These are phyloP conservation scores for Aegithalos caudatus DNA, from an alignment of 2,113 vertebrate species.

Conservation along the genomic window DNA sequence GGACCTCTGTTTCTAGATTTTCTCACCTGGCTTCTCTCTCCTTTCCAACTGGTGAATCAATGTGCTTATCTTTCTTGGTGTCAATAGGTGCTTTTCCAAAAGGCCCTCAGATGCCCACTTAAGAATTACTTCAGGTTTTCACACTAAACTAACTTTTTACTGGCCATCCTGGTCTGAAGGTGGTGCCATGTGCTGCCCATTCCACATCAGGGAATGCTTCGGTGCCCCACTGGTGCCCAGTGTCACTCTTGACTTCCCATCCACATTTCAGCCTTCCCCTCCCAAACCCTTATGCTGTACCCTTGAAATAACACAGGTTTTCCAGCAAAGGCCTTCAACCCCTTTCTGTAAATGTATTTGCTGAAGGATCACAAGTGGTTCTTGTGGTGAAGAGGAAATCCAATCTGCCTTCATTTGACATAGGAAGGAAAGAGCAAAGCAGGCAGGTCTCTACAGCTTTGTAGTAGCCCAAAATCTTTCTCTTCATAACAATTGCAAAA, in stretches of 20 bases:
- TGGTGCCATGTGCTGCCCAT: background rate
- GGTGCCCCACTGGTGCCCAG: rapidly evolving
- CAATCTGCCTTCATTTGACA: background rate
- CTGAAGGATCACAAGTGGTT: background rate
- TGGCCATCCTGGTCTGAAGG: background rate
- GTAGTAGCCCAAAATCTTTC: background rate
- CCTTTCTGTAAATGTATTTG: background rate
- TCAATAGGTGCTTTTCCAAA: background rate
- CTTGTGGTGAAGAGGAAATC: background rate
- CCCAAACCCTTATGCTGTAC: background rate
- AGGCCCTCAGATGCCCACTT: background rate
- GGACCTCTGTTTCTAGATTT: background rate
- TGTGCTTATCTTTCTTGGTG: background rate
- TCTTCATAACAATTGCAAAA: background rate
- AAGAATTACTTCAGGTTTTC: background rate
- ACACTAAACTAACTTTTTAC: background rate
- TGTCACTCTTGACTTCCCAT: background rate
- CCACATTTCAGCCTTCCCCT: background rate
- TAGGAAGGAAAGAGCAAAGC: background rate
- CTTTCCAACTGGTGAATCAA: background rate
- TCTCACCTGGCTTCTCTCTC: background rate
- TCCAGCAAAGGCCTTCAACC: background rate
- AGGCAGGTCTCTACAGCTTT: background rate
- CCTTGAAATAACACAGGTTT: background rate
- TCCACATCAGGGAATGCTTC: rapidly evolving